Percentiles rank a stretch among this genome's conserved stretches.
These are phyloP conservation scores for Odontocolon sp. DNA, from an alignment of 2,888 invertebrate genomes.

Conservation along the genomic window DNA sequence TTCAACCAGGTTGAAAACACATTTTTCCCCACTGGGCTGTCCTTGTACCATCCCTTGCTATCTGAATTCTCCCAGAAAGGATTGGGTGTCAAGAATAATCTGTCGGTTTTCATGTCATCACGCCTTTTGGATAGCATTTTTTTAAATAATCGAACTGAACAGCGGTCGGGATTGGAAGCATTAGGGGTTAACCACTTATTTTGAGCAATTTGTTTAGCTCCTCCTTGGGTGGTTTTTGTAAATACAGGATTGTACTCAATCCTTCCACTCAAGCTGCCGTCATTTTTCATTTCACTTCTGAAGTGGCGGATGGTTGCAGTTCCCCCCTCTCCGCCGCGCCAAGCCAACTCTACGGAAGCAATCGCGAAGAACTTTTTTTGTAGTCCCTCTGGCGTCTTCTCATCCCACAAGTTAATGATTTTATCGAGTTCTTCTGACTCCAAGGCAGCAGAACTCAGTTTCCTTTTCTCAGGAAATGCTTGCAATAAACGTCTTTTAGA, in stretches of 20 bases:
- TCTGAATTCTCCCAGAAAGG: constrained; percentile 35
- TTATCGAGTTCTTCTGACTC: constrained; percentile 31
- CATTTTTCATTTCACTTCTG: constrained; percentile 40
- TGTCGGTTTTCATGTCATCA: constrained; percentile 41
- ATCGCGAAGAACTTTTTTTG: constrained; percentile 54
- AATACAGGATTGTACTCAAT: constrained; percentile 63
- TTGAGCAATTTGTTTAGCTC: constrained; percentile 31
- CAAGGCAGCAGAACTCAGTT: constrained; percentile 41
- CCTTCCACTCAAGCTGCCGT: constrained; percentile 41
- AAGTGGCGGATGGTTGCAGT: background rate
- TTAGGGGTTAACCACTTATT: constrained; percentile 60
- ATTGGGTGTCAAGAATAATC: constrained; percentile 58
- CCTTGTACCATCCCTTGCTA: constrained; percentile 42
- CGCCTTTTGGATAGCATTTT: constrained; percentile 36
- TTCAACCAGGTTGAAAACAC: no score
- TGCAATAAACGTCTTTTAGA: constrained; percentile 50
- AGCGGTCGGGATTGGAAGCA: constrained; percentile 27
- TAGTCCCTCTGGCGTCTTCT: constrained; percentile 48
- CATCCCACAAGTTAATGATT: constrained; percentile 44
- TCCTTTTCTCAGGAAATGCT: constrained; percentile 50
- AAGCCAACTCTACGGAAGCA: constrained; percentile 52
- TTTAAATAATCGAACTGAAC: constrained; percentile 41
- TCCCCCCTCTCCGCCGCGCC: constrained; percentile 54
- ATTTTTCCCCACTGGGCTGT: constrained; percentile 27
- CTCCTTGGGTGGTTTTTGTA: constrained; percentile 59